Percentiles rank a stretch among this genome's conserved stretches.
Conservation (phyloP, 1,140 invertebrate species). For the Sycophaga agraensis region DNA sequence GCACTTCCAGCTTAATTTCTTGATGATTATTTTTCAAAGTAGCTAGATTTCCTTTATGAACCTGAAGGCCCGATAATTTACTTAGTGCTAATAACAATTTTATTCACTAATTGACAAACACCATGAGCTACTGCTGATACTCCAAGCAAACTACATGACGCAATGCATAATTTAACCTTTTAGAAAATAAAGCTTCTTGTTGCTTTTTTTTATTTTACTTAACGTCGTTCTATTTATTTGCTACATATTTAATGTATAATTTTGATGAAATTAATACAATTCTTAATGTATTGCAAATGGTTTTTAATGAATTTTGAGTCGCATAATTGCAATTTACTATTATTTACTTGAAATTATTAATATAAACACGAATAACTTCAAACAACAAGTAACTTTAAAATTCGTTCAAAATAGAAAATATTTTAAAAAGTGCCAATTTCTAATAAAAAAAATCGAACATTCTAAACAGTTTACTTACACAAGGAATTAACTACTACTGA, state of each 20-base stretch:
- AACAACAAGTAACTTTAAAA: not conserved
- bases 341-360: too few species aligned
- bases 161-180: not conserved
- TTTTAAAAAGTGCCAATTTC: not conserved
- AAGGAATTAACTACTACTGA: slow-evolving; percentile 21
- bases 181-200: slow-evolving; percentile 3
- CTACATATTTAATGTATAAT: too few species aligned
- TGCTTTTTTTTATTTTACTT: too few species aligned
- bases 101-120: not conserved
- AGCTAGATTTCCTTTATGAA: slow-evolving; percentile 56
- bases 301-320: too few species aligned
- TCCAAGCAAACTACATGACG: slow-evolving; percentile 16
- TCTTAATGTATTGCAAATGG: too few species aligned
- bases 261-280: too few species aligned
- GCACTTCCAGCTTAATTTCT: slow-evolving; percentile 47
- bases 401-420: not conserved
- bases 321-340: too few species aligned
- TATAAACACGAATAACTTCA: too few species aligned
- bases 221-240: too few species aligned
- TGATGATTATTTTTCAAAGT: slow-evolving; percentile 51
- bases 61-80: slow-evolving; percentile 45
- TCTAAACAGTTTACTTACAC: slow-evolving; percentile 29
- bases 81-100: slow-evolving; percentile 32
- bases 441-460: not conserved
- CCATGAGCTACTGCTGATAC: not conserved